These are phyloP conservation scores for Chloroclysta siterata DNA, from an alignment of 2,888 invertebrate species.

Conservation along the genomic window DNA sequence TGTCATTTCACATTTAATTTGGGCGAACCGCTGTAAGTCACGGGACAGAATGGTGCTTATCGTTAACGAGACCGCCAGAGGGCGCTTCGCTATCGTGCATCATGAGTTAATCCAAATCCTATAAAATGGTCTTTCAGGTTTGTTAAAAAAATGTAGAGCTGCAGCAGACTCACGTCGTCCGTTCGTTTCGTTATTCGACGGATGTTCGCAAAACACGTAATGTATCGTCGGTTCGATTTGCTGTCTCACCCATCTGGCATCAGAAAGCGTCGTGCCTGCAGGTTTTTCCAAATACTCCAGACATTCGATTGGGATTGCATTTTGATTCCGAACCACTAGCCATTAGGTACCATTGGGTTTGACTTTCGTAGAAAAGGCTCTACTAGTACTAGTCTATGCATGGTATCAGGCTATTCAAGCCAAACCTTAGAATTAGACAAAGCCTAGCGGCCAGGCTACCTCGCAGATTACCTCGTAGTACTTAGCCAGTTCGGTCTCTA, in stretches of 20 bases:
- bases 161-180: not conserved
- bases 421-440: not conserved
- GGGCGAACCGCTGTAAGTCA: slow-evolving; percentile 11
- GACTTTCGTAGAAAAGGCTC: too few relatives aligned
- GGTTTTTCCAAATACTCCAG: slow-evolving; percentile 6
- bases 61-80: slow-evolving; percentile 21
- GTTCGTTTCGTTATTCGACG: slow-evolving; percentile 3
- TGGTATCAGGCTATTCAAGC: not conserved
- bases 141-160: slow-evolving; percentile 4
- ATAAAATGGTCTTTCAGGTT: not conserved
- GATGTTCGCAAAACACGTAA: slow-evolving; percentile 12
- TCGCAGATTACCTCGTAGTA: slow-evolving; percentile 39
- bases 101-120: slow-evolving; percentile 12
- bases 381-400: not conserved
- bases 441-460: slow-evolving; percentile 6
- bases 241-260: slow-evolving; percentile 15
- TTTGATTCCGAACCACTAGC: not conserved
- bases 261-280: slow-evolving; percentile 13
- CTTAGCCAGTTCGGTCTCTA: slow-evolving; percentile 47
- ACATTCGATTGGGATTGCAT: not conserved
- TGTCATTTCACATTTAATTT: slow-evolving; percentile 21
- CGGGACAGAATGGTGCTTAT: slow-evolving; percentile 16
- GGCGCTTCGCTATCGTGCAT: slow-evolving; percentile 4
- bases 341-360: too few relatives aligned
- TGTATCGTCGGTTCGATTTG: slow-evolving; percentile 7